Base-by-base conservation (phyloP, 30 jellyfish, hydroid and myxozoan genomes). In the Clytia hemisphaerica region DNA sequence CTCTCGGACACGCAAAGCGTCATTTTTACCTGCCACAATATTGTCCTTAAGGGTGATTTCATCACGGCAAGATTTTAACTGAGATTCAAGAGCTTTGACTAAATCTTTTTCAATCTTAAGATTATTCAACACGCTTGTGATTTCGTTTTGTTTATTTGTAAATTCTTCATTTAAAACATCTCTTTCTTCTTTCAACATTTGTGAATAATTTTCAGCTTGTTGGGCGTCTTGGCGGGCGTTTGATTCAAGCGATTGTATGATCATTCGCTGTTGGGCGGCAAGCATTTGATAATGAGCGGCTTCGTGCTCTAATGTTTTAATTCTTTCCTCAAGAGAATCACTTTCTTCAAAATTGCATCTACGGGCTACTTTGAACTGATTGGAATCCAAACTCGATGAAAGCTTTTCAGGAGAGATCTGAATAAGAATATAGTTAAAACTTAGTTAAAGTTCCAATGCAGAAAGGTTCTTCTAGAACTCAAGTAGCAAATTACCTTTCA, bases 221-320 rank as follows among this genome's bases (percentile, higher is more conserved):
- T 55, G 18, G 19, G 59, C 73, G 46, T 69, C 49, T n/a, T 38
- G 72, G 1, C 58, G 35, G n/a, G 78, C 26, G 37, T 78, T 79
- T 37, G 65, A 57, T 36, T 85, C 92, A 3, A 85, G 71, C 7
- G 54, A 28, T 62, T 85, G 96, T 2, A 85, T 65, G 44, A 71
- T 75, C 58, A 85, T 77, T 44, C 96, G 32, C 31, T 78, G 90
- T 45, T 85, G 96, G 19, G 94, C 96, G 1, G 91, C 44, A 58
- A 85, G 37, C 35, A 85, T 83, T 60, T 85, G 96, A 51, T 77
- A 79, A 24, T 78, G 82, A 9, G 93, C 96, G 4, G 93, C 96
- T 67, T 85, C 96, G 46, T 63, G 75, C 40, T 84, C 77, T 38
- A 85, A 78, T 21, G 94, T 77, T 57, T 69, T 71, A 10, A 85